A percentile compares a stretch with the other conserved stretches of the same genome.
phyloP scores from a whole-genome alignment of 1,140 invertebrate species.

The Melitaea cinxia region DNA sequence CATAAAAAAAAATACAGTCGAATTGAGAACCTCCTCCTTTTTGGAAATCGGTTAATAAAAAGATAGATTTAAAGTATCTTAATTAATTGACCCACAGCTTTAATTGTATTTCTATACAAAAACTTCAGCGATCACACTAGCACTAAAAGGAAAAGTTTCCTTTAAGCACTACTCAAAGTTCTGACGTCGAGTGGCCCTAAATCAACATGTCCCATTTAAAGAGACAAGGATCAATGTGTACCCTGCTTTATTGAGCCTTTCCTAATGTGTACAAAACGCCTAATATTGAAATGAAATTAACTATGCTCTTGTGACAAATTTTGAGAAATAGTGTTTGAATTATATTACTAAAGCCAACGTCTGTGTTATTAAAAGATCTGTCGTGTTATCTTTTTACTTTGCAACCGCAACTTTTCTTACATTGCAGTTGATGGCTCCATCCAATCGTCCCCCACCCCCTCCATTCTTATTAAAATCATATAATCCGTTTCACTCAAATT shows the following conservation, averaged over 20 bases:
- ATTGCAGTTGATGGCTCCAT: too few relatives aligned
- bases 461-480: too few relatives aligned
- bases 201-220: constrained; percentile 13
- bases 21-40: too few relatives aligned
- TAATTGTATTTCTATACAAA: neutral
- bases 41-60: neutral
- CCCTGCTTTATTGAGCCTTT: neutral
- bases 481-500: too few relatives aligned
- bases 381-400: too few relatives aligned
- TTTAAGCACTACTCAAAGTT: neutral
- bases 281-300: neutral
- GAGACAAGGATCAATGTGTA: constrained; percentile 11
- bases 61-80: neutral
- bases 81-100: neutral
- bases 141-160: constrained; percentile 3
- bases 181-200: neutral
- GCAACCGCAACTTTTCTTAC: too few relatives aligned
- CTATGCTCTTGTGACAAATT: neutral
- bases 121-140: neutral
- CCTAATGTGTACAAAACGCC: neutral
- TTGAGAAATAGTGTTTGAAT: neutral
- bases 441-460: too few relatives aligned
- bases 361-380: too few relatives aligned
- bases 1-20: neutral
- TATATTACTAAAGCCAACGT: too few relatives aligned